Percentiles rank a stretch among this genome's conserved stretches.
Conservation (phyloP, 2,113 vertebrate species). For the Nannobrachium achirus region DNA sequence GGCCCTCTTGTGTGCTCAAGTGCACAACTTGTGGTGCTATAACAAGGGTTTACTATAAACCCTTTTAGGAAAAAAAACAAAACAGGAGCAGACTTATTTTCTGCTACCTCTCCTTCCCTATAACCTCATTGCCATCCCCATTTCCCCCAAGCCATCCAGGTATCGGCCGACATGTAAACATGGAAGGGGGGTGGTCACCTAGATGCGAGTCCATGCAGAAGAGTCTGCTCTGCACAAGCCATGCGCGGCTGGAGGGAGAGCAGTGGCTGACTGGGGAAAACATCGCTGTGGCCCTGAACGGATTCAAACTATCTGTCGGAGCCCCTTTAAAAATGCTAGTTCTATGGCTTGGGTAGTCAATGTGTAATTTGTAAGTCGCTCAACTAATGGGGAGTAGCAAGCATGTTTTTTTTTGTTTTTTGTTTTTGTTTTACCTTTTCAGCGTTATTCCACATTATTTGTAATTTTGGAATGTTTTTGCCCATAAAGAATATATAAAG, state of each 20-base stretch:
- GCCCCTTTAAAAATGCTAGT: constrained; percentile 60
- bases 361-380: constrained; percentile 74
- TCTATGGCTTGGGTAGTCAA: constrained; percentile 70
- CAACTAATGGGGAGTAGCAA: constrained; percentile 74
- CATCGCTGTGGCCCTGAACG: constrained; percentile 43
- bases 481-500: constrained; percentile 70
- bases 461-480: constrained; percentile 79
- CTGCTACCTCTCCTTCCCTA: constrained; percentile 16
- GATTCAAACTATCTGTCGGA: constrained; percentile 32
- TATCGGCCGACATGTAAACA: constrained; percentile 83
- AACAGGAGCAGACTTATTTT: constrained; percentile 42
- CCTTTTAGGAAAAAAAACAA: constrained; percentile 46
- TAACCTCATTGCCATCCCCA: constrained; percentile 8
- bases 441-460: constrained; percentile 83
- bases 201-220: constrained; percentile 70
- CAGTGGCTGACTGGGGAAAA: constrained; percentile 54
- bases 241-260: constrained; percentile 46
- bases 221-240: constrained; percentile 64
- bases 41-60: constrained; percentile 47
- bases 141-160: constrained; percentile 74
- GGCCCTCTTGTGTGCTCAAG: constrained; percentile 65
- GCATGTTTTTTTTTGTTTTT: constrained; percentile 67
- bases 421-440: constrained; percentile 71
- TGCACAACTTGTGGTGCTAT: constrained; percentile 71
- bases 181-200: constrained; percentile 78